Base-by-base conservation (phyloP, 2,797 vertebrate genomes). In the Pseudochaenichthys georgianus region DNA sequence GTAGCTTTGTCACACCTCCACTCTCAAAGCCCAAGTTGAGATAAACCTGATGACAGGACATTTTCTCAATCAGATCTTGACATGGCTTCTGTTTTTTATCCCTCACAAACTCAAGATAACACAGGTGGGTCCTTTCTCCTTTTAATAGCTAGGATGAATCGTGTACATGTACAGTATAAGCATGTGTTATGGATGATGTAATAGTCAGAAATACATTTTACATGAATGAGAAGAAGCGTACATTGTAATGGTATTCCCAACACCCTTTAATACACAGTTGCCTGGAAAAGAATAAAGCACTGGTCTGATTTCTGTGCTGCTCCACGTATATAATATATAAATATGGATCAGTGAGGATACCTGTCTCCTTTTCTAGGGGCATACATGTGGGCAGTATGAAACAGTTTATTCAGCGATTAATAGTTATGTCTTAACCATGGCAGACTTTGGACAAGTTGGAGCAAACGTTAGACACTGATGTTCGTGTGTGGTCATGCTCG, bases 201-300 rank as follows among this genome's bases (percentile, higher is more conserved):
- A 85, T 91, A 84, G 28, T 82, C 68, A 82, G 78, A 86, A 79
- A 84, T 84, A 84, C 73, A 87, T 86, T 85, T 89, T 85, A 87
- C 87, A 92, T 90, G 77, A 87, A 73, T 47, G 70, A 92, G 80
- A 80, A 83, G 63, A 60, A 81, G 64, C 63, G 60, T 57, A 83
- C 64, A 76, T 10, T 31, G 62, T 52, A 53, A 62, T 43, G 2
- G 59, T 68, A 65, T 66, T 16, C 58, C 0, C n/a, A 34, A 60
- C 60, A 57, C 48, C 43, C 45, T 48, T 54, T 21, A 43, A 75
- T 53, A 58, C 79, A 47, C 31, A 64, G 23, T 11, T 52, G 68
- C 41, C 55, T 63, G 62, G 3, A 7, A 76, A 31, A 73, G 13
- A 43, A 72, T 46, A 38, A 72, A 70, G 11, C 38, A n/a, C 45